Base-by-base conservation (phyloP, 1,140 invertebrate genomes). In the Bombus haemorrhoidalis region DNA sequence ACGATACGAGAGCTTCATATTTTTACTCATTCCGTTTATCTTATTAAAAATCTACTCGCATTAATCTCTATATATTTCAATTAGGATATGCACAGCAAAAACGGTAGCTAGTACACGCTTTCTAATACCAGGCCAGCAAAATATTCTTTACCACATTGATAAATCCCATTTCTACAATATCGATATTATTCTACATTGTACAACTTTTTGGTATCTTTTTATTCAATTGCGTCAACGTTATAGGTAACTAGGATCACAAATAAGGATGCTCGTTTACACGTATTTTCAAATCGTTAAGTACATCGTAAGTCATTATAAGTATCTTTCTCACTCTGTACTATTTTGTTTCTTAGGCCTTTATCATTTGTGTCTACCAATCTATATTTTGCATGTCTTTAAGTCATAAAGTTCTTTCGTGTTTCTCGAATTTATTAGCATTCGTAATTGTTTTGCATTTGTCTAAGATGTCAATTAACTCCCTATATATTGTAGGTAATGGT, bases 121-220 rank as follows among this genome's bases (percentile, higher is more conserved):
- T 59, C 74, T 62, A 59, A 47, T 37, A n/a, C 59, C 34, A 53
- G 75, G n/a, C 82, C 53, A 57, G 74, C 74, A 79, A 84, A 86
- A 79, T 66, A 84, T 78, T 28, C 9, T 47, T 77, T 62, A 77
- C 62, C 47, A 37, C 25, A 69, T 81, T 72, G 28, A 39, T 82
- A 68, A 66, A 82, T 83, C 79, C 39, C 78, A 59, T 72, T 64
- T 59, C 28, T 57, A 64, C 59, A 32, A 41, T 62, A 59, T 76
- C 77, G 53, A 68, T 76, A 82, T 62, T 89, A 90, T 89, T 81
- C 89, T 89, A 90, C 81, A 81, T 81, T 90, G 89, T 89, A 89
- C 89, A 89, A 59, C 41, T 75, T 47, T 25, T 41, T 59, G 59
- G 3, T 62, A 5, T 25, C 41, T 57, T 77, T 41, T 32, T 59